Evolutionary conservation across 2,797 vertebrate genomes (phyloP), one percentile per base, ranked within the genome.

Genomic region (Scomberomorus guttatus): DNA sequence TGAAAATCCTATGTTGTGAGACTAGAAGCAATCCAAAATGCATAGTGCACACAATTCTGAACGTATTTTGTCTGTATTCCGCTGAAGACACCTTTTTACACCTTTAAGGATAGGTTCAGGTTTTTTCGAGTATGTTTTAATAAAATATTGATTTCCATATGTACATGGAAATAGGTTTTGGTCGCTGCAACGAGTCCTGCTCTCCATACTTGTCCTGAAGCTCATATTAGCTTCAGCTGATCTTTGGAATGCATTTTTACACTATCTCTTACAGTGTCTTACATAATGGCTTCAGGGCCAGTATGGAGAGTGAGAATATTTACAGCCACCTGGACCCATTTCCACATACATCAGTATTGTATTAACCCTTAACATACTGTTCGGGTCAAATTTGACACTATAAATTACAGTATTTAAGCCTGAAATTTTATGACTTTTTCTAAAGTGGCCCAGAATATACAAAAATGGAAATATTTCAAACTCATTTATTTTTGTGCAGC

Each of bases 1-100:
- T 17, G 8, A 51, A 56, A 55, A 46, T 59, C 27, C 27, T 58
- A 11, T 44, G 3, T 11, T 11, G 42, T 46, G 11, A 52, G 34
- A 34, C 10, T 52, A 4, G 11, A 46, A 13, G 56, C 42, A 13
- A 6, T 17, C 15, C 3, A 56, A 60, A 22, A 55, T 59, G 18
- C 48, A 48, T 13, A 10, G 6, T 24, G 7, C 62, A 15, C 3
- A 27, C 32, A 29, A 18, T 46, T 48, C 25, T 58, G 44, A n/a
- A 17, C 14, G 15, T 46, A 18, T 50, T 74, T 64, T 18, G n/a
- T 66, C n/a, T 25, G n/a, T 74, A 11, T 54, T 29, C 13, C 51
- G 8, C 5, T 68, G 3, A 64, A 70, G n/a, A 71, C 9, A 20
- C 17, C 18, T 20, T 20, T 50, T 48, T 48, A 48, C 44, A 48